These are phyloP conservation scores for Drosophila mauritiana DNA, from an alignment of 1,140 invertebrate species.

Conservation along the genomic window DNA sequence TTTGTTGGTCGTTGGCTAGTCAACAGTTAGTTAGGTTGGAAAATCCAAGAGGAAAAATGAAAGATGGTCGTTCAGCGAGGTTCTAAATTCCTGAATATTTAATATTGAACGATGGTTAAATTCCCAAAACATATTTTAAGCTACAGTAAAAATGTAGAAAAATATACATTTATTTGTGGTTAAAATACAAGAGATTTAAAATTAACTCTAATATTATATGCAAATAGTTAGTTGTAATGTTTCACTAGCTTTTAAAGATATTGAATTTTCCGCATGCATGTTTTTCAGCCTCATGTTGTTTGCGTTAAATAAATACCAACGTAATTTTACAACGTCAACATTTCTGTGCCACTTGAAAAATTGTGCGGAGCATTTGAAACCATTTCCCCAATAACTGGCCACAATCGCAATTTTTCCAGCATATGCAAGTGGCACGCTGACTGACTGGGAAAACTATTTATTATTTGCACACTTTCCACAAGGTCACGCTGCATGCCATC, in stretches of 20 bases:
- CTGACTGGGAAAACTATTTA: slow-evolving; percentile 43
- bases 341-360: slow-evolving; percentile 34
- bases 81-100: slow-evolving; percentile 6
- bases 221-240: too few species aligned
- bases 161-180: too few species aligned
- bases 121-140: too few species aligned
- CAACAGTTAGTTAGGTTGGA: slow-evolving; percentile 30
- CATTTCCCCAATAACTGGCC: slow-evolving; percentile 1
- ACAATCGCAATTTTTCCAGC: slow-evolving; percentile 23
- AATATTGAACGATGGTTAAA: neutral
- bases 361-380: slow-evolving; percentile 12
- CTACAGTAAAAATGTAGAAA: too few species aligned
- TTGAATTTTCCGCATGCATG: too few species aligned
- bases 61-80: neutral
- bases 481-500: slow-evolving; percentile 44
- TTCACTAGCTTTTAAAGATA: neutral
- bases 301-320: neutral
- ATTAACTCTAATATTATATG: too few species aligned
- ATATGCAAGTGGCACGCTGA: slow-evolving; percentile 53
- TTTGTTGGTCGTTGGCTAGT: slow-evolving; percentile 20
- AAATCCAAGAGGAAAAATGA: slow-evolving; percentile 15
- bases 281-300: too few species aligned
- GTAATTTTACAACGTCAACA: slow-evolving; percentile 11
- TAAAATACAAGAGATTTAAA: too few species aligned
- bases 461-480: slow-evolving; percentile 42